Evolutionary conservation across 2,113 vertebrate species (phyloP).

Genomic region (Seriola dumerili): DNA sequence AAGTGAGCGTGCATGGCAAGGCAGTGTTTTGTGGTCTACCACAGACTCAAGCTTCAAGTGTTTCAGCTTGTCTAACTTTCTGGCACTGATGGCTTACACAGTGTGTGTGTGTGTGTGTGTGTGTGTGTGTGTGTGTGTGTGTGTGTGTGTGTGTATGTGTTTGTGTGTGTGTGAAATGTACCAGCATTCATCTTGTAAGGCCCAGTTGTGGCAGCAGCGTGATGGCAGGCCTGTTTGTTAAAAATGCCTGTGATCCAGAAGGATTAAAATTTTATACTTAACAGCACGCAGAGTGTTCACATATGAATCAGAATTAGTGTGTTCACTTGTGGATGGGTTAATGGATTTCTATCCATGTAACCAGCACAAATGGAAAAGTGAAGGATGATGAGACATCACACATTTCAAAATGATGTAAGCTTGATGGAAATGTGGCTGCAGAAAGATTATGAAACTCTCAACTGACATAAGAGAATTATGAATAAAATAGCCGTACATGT

Average conservation of each 20-base stretch:
- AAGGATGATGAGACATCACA: conserved; percentile 6
- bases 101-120: conserved; percentile 23
- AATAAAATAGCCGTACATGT: no score
- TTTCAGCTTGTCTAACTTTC: conserved; percentile 47
- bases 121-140: conserved; percentile 13
- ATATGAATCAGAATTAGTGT: background rate
- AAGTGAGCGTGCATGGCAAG: conserved; percentile 43
- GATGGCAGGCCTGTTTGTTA: conserved; percentile 26
- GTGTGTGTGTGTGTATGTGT: conserved; percentile 26
- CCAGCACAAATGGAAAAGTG: conserved; percentile 13
- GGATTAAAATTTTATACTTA: background rate
- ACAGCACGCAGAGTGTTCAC: background rate
- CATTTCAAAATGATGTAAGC: conserved; percentile 1
- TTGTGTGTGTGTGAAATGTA: conserved; percentile 11
- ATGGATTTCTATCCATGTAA: background rate
- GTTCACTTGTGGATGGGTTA: background rate
- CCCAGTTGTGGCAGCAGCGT: conserved; percentile 8
- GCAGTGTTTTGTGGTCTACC: conserved; percentile 70
- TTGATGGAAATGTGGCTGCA: conserved; percentile 3
- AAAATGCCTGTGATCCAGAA: conserved; percentile 7
- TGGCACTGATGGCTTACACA: conserved; percentile 24
- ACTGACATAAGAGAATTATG: no score
- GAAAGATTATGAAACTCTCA: background rate
- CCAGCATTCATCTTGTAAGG: conserved; percentile 28
- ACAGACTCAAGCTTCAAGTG: conserved; percentile 60